Evolutionary conservation across 2,888 invertebrate species (phyloP).

Genomic region (Odontocolon sp.): DNA sequence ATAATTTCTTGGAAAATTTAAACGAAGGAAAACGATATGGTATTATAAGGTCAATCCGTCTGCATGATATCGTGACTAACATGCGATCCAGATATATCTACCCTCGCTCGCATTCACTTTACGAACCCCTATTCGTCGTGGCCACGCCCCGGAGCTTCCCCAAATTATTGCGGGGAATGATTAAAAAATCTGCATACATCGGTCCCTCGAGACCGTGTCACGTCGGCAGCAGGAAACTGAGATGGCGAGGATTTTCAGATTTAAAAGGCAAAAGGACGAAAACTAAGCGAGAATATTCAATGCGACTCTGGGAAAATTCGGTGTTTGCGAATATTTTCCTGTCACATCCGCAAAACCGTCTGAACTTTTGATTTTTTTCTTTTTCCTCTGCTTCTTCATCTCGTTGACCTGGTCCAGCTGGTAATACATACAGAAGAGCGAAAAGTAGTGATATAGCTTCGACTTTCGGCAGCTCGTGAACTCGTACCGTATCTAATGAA

Average conservation of each 20-base stretch:
- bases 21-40: too few relatives aligned
- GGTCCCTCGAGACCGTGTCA: slow-evolving; percentile 49
- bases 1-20: too few relatives aligned
- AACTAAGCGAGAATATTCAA: slow-evolving; percentile 5
- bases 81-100: background rate
- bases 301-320: background rate
- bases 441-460: background rate
- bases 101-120: slow-evolving; percentile 20
- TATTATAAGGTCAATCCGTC: slow-evolving; percentile 10
- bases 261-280: background rate
- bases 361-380: background rate
- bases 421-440: background rate
- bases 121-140: slow-evolving; percentile 12
- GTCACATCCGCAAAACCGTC: background rate
- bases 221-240: background rate
- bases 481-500: slow-evolving; percentile 70
- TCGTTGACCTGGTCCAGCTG: background rate
- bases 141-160: background rate
- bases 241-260: background rate
- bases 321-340: background rate
- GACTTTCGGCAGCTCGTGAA: slow-evolving; percentile 22
- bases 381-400: too few relatives aligned
- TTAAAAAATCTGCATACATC: slow-evolving; percentile 64
- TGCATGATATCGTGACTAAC: background rate
- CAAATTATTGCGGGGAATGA: slow-evolving; percentile 57